Percentiles rank a stretch among this genome's conserved stretches.
phyloP scores from a whole-genome alignment of 2,888 invertebrate genomes.

The Schizaphis graminum region DNA sequence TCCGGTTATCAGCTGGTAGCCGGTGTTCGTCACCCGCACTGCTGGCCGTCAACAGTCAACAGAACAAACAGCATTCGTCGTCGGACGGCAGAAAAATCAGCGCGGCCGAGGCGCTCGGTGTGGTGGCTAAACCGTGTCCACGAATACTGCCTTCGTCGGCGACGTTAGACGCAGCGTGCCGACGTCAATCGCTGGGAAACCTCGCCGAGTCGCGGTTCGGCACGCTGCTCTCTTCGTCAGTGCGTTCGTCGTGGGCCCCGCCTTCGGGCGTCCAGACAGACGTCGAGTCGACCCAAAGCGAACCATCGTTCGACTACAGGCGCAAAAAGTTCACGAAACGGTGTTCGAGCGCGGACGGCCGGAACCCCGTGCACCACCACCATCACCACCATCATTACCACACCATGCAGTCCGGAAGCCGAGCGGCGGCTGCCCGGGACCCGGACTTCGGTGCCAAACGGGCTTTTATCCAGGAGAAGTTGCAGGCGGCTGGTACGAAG shows the following conservation, averaged over 20 bases:
- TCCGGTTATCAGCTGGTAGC: constrained; percentile 3
- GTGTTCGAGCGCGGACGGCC: constrained; percentile 69
- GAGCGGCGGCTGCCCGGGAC: constrained; percentile 44
- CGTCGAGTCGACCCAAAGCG: constrained; percentile 68
- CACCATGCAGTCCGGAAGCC: constrained; percentile 17
- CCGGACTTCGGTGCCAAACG: constrained; percentile 62
- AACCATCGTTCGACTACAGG: constrained; percentile 67
- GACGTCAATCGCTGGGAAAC: constrained; percentile 69
- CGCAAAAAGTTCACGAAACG: constrained; percentile 68
- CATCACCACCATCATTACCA: constrained; percentile 59
- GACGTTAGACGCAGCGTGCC: constrained; percentile 67
- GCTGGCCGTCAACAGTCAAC: background rate
- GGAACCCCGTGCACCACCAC: constrained; percentile 68
- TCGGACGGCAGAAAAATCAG: constrained; percentile 67
- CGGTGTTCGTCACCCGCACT: constrained; percentile 53
- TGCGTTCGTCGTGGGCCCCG: constrained; percentile 68
- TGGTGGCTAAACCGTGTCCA: constrained; percentile 69
- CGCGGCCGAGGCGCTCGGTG: constrained; percentile 69
- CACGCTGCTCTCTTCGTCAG: constrained; percentile 67
- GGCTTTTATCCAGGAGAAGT: constrained; percentile 65
- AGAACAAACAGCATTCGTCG: background rate
- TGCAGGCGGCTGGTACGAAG: constrained; percentile 52
- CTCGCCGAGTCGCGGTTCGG: constrained; percentile 68
- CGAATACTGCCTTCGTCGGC: constrained; percentile 66
- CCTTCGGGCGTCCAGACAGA: constrained; percentile 67